phyloP scores from a whole-genome alignment of 2,113 vertebrate genomes.

The Psammodynastes pulverulentus region DNA sequence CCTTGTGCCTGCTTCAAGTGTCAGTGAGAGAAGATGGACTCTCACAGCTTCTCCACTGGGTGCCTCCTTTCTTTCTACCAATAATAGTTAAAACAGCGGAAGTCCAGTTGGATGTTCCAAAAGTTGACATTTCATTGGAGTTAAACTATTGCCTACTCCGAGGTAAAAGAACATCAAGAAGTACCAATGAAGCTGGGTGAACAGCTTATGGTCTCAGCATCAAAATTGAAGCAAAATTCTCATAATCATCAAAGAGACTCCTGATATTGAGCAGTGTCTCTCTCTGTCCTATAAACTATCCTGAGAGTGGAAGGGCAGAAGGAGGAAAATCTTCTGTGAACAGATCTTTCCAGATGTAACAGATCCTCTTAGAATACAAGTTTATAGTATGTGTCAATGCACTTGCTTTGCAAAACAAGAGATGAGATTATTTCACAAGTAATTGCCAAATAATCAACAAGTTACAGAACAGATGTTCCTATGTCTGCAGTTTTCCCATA shows the following conservation, averaged over 20 bases:
- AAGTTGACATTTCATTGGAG: not conserved
- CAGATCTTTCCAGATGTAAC: not conserved
- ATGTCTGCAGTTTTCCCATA: not conserved
- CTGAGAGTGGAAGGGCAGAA: not conserved
- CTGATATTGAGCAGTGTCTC: not conserved
- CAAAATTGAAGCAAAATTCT: not conserved
- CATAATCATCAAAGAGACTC: not conserved
- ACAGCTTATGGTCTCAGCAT: too few species aligned
- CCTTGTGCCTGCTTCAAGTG: slow-evolving; percentile 66
- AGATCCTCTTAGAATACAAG: not conserved
- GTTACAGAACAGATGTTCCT: not conserved
- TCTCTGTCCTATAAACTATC: not conserved
- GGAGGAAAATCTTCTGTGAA: not conserved
- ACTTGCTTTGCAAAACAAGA: not conserved
- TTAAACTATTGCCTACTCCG: not conserved
- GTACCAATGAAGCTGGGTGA: not conserved
- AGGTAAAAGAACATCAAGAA: not conserved
- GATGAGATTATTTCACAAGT: not conserved
- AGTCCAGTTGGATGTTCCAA: not conserved
- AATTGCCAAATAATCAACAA: not conserved
- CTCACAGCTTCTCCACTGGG: slow-evolving; percentile 44
- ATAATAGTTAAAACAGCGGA: not conserved
- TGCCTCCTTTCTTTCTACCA: not conserved
- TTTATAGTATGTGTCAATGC: not conserved
- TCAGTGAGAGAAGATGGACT: slow-evolving; percentile 15